phyloP scores from a whole-genome alignment of 2,113 vertebrate genomes.

The Ginglymostoma cirratum region DNA sequence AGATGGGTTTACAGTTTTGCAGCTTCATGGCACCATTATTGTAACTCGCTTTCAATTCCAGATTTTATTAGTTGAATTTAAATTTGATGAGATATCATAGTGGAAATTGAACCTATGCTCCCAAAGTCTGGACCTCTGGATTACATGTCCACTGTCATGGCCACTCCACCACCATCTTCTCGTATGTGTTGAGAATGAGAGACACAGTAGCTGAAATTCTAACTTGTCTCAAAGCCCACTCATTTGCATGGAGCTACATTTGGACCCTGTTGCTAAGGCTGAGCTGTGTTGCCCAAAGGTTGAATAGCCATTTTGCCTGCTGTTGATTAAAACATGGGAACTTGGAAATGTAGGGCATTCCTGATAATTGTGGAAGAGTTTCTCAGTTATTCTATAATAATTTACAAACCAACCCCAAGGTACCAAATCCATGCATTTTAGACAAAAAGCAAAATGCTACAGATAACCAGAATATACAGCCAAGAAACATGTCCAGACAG shows the following conservation, averaged over 20 bases:
- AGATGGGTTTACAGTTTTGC: too few species aligned
- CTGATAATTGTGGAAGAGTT: not conserved
- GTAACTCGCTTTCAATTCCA: too few species aligned
- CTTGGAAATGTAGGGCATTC: not conserved
- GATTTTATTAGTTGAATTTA: too few species aligned
- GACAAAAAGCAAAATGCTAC: not conserved
- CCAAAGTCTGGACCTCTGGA: too few species aligned
- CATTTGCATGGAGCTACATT: not conserved
- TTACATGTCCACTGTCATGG: too few species aligned
- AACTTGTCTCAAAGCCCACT: not conserved
- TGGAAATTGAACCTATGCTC: too few species aligned
- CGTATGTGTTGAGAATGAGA: not conserved
- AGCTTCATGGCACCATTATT: too few species aligned
- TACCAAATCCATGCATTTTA: not conserved
- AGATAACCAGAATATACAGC: not conserved
- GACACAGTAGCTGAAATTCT: not conserved
- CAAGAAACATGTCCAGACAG: not conserved
- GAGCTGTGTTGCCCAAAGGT: not conserved
- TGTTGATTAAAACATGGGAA: not conserved
- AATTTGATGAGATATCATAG: too few species aligned
- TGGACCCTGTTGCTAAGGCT: not conserved
- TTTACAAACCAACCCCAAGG: not conserved
- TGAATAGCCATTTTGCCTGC: not conserved
- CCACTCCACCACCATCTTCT: too few species aligned
- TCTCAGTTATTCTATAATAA: not conserved